Percentiles rank a stretch among this genome's conserved stretches.
phyloP scores from a whole-genome alignment of 2,888 invertebrate species.

The Cetonia aurata region DNA sequence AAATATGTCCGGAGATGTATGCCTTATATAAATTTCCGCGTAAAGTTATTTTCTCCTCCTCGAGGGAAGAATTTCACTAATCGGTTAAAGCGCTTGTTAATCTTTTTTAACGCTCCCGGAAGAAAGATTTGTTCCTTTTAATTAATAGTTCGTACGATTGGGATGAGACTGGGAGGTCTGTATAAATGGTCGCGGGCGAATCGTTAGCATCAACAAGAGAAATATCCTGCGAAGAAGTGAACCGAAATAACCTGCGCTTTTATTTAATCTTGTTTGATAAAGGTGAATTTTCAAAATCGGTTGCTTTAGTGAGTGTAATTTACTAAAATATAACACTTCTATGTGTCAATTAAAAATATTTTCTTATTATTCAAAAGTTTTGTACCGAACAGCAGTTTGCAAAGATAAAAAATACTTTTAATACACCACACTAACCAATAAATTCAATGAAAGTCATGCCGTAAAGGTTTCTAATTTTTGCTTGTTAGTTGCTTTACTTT shows the following conservation, averaged over 20 bases:
- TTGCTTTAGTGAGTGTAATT: too few species aligned
- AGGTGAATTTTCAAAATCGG: too few species aligned
- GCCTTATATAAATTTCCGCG: constrained; percentile 21
- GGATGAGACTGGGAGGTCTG: not conserved
- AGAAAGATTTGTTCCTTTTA: constrained; percentile 27
- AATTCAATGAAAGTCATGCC: too few species aligned
- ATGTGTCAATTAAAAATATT: too few species aligned
- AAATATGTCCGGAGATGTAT: constrained; percentile 8
- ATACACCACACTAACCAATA: too few species aligned
- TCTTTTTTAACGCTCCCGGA: constrained; percentile 35
- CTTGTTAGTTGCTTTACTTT: too few species aligned
- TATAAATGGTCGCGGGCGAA: constrained; percentile 29
- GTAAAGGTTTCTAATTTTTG: too few species aligned
- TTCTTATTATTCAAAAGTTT: too few species aligned
- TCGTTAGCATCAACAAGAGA: constrained; percentile 4
- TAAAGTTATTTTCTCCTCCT: constrained; percentile 16
- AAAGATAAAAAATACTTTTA: too few species aligned
- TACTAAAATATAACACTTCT: too few species aligned
- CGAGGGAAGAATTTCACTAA: constrained; percentile 19
- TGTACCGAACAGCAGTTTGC: too few species aligned
- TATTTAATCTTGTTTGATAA: too few species aligned
- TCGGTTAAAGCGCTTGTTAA: constrained; percentile 31
- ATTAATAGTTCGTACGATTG: constrained; percentile 29
- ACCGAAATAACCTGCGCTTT: not conserved
- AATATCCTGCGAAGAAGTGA: not conserved